Evolutionary conservation across 2,888 invertebrate genomes (phyloP).

Genomic region (Patella pellucida): DNA sequence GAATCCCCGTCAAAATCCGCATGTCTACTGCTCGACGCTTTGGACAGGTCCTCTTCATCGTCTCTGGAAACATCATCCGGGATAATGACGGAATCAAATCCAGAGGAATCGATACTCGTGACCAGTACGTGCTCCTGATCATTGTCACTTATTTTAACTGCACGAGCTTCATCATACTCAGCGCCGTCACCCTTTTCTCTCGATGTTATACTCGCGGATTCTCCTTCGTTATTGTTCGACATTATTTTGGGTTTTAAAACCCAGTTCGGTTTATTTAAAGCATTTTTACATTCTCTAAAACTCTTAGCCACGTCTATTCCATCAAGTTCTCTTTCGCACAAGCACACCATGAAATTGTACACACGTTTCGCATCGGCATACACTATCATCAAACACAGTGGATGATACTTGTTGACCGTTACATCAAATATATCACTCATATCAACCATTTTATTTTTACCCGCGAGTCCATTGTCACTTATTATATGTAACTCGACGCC

Average conservation of each 20-base stretch:
- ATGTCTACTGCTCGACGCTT: background rate
- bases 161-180: background rate
- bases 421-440: slow-evolving; percentile 29
- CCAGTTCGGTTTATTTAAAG: slow-evolving; percentile 27
- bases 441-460: slow-evolving; percentile 25
- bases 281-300: slow-evolving; percentile 19
- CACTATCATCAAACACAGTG: slow-evolving; percentile 28
- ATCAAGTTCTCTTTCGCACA: slow-evolving; percentile 20
- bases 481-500: slow-evolving; percentile 26
- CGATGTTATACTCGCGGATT: background rate
- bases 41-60: slow-evolving; percentile 16
- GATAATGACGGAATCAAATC: background rate
- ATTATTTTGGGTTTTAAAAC: slow-evolving; percentile 18
- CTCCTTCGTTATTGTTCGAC: slow-evolving; percentile 3
- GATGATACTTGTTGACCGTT: slow-evolving; percentile 25
- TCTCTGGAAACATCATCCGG: slow-evolving; percentile 12
- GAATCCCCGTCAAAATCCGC: slow-evolving; percentile 27
- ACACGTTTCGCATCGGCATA: slow-evolving; percentile 24
- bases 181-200: background rate
- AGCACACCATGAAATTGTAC: slow-evolving; percentile 22
- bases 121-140: background rate
- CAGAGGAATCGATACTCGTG: background rate
- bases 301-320: slow-evolving; percentile 17
- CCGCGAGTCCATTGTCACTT: slow-evolving; percentile 23
- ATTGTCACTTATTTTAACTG: background rate